Conservation (phyloP, 2,888 invertebrate genomes). For the Petrolisthes cinctipes region DNA sequence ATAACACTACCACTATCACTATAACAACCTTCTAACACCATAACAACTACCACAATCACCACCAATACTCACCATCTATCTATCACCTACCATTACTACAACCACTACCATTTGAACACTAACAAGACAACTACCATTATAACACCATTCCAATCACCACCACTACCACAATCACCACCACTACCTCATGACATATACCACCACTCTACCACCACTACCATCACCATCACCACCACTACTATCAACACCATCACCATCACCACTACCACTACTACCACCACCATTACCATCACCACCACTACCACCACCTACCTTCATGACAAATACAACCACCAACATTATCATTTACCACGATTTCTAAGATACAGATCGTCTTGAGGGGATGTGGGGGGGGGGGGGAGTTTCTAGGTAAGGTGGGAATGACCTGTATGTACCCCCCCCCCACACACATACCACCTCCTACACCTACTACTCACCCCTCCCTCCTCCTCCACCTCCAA, state of each 20-base stretch:
- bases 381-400: background rate
- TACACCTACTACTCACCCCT: background rate
- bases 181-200: background rate
- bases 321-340: too few relatives aligned
- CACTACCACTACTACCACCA: too few relatives aligned
- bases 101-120: too few relatives aligned
- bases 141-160: background rate
- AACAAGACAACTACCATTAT: background rate
- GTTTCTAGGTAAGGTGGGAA: background rate
- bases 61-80: background rate
- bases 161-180: background rate
- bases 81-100: background rate
- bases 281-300: too few relatives aligned
- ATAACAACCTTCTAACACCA: too few relatives aligned
- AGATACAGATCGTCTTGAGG: too few relatives aligned
- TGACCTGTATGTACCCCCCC: background rate
- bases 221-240: background rate
- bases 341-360: too few relatives aligned
- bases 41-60: too few relatives aligned
- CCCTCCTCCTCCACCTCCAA: background rate
- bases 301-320: too few relatives aligned
- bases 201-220: background rate
- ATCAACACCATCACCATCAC: too few relatives aligned
- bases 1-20: too few relatives aligned
- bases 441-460: background rate